Conservation (phyloP, 64 coral and sea anemone species). For the Montipora foliosa region DNA sequence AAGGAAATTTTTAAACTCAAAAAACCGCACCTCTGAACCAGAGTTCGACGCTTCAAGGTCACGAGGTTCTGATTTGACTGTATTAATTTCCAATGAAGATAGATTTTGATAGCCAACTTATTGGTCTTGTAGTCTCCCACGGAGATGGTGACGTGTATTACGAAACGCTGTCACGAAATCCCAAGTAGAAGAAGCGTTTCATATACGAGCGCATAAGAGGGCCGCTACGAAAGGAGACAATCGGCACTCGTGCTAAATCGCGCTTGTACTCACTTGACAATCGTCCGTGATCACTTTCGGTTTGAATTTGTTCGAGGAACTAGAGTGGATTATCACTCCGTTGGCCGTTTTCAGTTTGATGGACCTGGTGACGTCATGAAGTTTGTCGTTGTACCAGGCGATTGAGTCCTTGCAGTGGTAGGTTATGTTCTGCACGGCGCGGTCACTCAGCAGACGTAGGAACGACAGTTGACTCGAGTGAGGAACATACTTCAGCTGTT, state of each 20-base stretch:
- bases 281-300: slow-evolving; percentile 82
- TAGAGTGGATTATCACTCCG: slow-evolving; percentile 83
- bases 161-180: too few relatives aligned
- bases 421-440: slow-evolving; percentile 90
- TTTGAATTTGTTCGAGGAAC: slow-evolving; percentile 96
- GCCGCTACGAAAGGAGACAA: too few relatives aligned
- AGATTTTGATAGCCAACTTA: too few relatives aligned
- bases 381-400: slow-evolving; percentile 83
- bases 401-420: slow-evolving; percentile 96
- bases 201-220: too few relatives aligned
- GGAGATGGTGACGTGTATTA: too few relatives aligned
- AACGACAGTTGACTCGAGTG: slow-evolving; percentile 85
- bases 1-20: too few relatives aligned
- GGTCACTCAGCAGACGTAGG: slow-evolving; percentile 90
- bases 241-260: neutral
- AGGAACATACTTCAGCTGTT: slow-evolving; percentile 85
- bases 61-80: too few relatives aligned
- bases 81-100: too few relatives aligned
- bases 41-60: too few relatives aligned
- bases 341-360: slow-evolving; percentile 91
- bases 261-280: slow-evolving; percentile 71
- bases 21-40: too few relatives aligned
- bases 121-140: too few relatives aligned
- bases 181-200: too few relatives aligned
- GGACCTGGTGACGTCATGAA: slow-evolving; percentile 72